Percentiles rank a stretch among this genome's conserved stretches.
Evolutionary conservation across 2,888 invertebrate genomes (phyloP).

Genomic region (Agriopis leucophaearia): DNA sequence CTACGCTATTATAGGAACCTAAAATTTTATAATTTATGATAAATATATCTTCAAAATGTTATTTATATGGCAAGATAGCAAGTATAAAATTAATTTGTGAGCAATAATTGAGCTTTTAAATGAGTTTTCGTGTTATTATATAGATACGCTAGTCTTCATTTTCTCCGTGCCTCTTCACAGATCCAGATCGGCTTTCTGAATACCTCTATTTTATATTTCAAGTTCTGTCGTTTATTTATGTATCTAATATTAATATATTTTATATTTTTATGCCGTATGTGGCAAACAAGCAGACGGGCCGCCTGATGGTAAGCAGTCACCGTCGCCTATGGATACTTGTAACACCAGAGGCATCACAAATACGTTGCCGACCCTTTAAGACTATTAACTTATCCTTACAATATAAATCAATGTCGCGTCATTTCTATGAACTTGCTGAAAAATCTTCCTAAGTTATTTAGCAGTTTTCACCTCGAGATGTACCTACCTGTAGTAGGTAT

Average conservation of each 20-base stretch:
- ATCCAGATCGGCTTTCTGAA: not conserved
- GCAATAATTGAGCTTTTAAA: conserved; percentile 23
- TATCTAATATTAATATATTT: too few species aligned
- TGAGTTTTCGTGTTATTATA: not conserved
- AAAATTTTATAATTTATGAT: conserved; percentile 17
- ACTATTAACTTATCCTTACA: not conserved
- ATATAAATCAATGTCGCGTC: not conserved
- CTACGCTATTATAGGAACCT: conserved; percentile 27
- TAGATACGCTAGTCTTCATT: not conserved
- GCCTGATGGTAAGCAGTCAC: too few species aligned
- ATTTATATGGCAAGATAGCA: conserved; percentile 21
- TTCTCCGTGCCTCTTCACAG: not conserved
- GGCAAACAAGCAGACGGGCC: too few species aligned
- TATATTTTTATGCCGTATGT: too few species aligned
- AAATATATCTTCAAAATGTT: conserved; percentile 11
- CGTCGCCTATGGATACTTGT: too few species aligned
- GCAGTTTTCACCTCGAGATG: not conserved
- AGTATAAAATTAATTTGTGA: conserved; percentile 18
- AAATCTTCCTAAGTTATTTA: too few species aligned
- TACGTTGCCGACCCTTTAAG: too few species aligned
- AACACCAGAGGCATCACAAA: too few species aligned
- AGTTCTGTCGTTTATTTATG: not conserved
- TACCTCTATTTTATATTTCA: too few species aligned
- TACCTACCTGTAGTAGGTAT: too few species aligned
- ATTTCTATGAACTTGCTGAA: too few species aligned